Evolutionary conservation across 2,888 invertebrate genomes (phyloP), one percentile per base, ranked within the genome.

Genomic region (Lepas anatifera): DNA sequence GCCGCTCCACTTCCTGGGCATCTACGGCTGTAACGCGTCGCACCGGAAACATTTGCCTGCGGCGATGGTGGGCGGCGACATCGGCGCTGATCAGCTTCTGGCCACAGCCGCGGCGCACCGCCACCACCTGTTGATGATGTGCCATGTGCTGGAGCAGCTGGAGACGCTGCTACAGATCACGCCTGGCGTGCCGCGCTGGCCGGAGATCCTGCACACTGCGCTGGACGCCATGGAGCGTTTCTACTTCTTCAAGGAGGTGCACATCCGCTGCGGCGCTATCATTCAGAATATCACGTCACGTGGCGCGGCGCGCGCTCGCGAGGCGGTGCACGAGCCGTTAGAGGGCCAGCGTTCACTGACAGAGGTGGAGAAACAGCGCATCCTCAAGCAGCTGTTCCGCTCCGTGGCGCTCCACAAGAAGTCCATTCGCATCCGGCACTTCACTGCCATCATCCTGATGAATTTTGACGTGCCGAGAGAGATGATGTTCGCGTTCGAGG

Each of bases 31-130:
- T 80, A 91, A 89, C 78, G 95, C 96, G 35, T 95, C 94, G 78
- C 88, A 90, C 75, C 85, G 95, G 72, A 89, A 90, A 79, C 91
- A 94, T 79, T 91, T 97, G 76, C 96, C 96, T 43, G 96, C 97
- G 7, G 85, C 87, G 82, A 83, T 25, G 16, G 16, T 64, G 11
- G 64, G 64, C 64, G 64, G 64, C 18, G 64, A 64, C 37, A 25
- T 64, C 35, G 39, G 64, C 39, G 64, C 37, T 37, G 25, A 8
- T n/a, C 64, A 64, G 64, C 37, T 64, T 37, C 25, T 64, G 39
- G 10, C 10, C 37, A 25, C 64, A 25, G 37, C 25, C 10, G 39
- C 39, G 13, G 37, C 64, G 37, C 64, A 64, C 64, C 11, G 37
- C 11, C 39, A 39, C 64, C 64, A 64, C 64, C n/a, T 25, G n/a